These are phyloP conservation scores for Agonopterix alstromeriana DNA, from an alignment of 2,888 invertebrate genomes.

Conservation along the genomic window DNA sequence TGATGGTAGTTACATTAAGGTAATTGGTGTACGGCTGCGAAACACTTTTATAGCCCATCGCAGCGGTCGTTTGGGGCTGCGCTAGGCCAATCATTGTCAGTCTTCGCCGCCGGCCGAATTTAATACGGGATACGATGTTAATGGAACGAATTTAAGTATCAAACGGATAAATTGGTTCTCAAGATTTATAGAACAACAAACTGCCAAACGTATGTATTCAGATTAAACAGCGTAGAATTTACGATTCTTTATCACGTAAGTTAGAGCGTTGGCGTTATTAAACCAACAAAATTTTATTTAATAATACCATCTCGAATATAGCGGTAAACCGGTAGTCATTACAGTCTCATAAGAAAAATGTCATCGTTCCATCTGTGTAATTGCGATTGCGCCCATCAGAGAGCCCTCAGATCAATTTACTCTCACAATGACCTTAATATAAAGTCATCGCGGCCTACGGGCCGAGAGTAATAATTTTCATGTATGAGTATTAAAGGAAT, in stretches of 20 bases:
- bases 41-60: slow-evolving; percentile 67
- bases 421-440: slow-evolving; percentile 68
- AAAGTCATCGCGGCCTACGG: slow-evolving; percentile 50
- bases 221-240: slow-evolving; percentile 31
- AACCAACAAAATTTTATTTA: too few species aligned
- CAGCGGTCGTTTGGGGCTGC: slow-evolving; percentile 55
- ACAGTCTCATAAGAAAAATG: slow-evolving; percentile 18
- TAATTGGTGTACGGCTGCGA: slow-evolving; percentile 67
- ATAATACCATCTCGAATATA: neutral
- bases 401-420: slow-evolving; percentile 63
- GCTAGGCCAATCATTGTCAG: slow-evolving; percentile 62
- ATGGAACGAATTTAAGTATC: slow-evolving; percentile 59
- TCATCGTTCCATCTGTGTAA: slow-evolving; percentile 38
- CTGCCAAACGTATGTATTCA: slow-evolving; percentile 38
- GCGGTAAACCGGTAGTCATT: neutral
- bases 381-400: slow-evolving; percentile 41
- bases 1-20: slow-evolving; percentile 69
- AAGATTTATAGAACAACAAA: slow-evolving; percentile 56
- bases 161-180: slow-evolving; percentile 50
- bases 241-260: slow-evolving; percentile 25
- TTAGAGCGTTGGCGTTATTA: neutral
- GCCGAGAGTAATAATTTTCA: slow-evolving; percentile 61
- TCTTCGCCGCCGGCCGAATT: slow-evolving; percentile 52
- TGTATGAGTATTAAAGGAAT: slow-evolving; percentile 63
- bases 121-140: slow-evolving; percentile 57